Evolutionary conservation across 2,797 vertebrate genomes (phyloP), one percentile per base, ranked within the genome.

Genomic region (Macropodus opercularis): DNA sequence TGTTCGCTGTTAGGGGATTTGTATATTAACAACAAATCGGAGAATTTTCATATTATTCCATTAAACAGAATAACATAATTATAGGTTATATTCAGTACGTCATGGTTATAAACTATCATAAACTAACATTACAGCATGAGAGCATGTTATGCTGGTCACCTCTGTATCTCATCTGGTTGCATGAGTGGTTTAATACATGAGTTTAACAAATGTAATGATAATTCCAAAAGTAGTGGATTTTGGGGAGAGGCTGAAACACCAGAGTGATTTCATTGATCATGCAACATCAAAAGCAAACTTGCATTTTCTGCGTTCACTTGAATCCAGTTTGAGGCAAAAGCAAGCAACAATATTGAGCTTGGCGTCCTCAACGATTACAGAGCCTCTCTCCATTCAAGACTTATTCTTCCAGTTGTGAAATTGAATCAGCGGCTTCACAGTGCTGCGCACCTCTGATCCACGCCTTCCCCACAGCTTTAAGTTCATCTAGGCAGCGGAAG

Each of bases 331-430:
- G 12, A 39, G 21, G 23, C 7, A 52, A 70, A 34, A 22, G 10
- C 19, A 31, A 38, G 5, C 27, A 50, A 19, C 17, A 15, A 23
- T n/a, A 8, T 22, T 17, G 34, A 63, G 24, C 31, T 17, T 22
- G 18, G 5, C 46, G 21, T 22, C 50, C 48, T 26, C 36, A 27
- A 58, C 18, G 38, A 49, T 11, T 41, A 21, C 47, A 19, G 17
- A 44, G 12, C 2, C 41, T 62, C 46, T 47, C 44, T 48, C 10
- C 35, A 6, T 52, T 18, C 26, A 19, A 39, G 23, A 8, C 26
- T 40, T 42, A 49, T 68, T 60, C 36, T 56, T 42, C 15, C 6
- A 46, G 63, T 48, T 58, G 59, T 44, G 23, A 71, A 65, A 64
- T n/a, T 36, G 21, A 17, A 58, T 40, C 32, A 49, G 35, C 44